These are phyloP conservation scores for Teleogryllus occipitalis DNA, from an alignment of 1,140 invertebrate genomes.

Conservation along the genomic window DNA sequence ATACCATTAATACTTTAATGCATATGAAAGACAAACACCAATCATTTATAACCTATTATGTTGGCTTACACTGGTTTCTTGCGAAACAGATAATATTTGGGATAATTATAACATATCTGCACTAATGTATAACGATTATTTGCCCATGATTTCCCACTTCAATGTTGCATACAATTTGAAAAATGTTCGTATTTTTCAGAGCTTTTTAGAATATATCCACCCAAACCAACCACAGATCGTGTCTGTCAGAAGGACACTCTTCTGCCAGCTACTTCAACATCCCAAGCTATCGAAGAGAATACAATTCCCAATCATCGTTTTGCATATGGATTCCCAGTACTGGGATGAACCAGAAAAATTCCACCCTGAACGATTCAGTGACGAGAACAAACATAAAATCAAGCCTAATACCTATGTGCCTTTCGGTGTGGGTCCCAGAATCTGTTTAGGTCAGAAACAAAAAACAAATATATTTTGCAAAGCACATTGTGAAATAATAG, in stretches of 20 bases:
- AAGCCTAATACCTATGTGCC: slow-evolving; percentile 40
- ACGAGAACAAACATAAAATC: slow-evolving; percentile 36
- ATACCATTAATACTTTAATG: no score
- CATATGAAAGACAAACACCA: no score
- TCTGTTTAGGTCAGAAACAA: slow-evolving; percentile 36
- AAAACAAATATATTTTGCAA: no score
- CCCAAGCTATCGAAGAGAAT: slow-evolving; percentile 32
- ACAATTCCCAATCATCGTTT: slow-evolving; percentile 36
- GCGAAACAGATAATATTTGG: no score
- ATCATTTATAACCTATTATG: no score
- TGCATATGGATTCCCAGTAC: slow-evolving; percentile 43
- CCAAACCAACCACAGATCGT: slow-evolving; percentile 42
- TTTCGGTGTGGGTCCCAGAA: slow-evolving; percentile 46
- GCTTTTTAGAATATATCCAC: slow-evolving; percentile 46
- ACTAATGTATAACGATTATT: no score
- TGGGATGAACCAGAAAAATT: slow-evolving; percentile 44
- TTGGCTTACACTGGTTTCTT: no score
- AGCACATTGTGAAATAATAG: no score
- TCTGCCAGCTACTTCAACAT: slow-evolving; percentile 16
- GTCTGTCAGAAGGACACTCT: slow-evolving; percentile 36
- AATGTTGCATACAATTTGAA: no score
- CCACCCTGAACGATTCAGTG: slow-evolving; percentile 43
- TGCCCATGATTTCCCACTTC: no score
- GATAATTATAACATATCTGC: no score
- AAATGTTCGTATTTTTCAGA: slow-evolving; percentile 32